Conservation (phyloP, 35 echinoderm and acorn worm genomes). For the Stichopus chloronotus region DNA sequence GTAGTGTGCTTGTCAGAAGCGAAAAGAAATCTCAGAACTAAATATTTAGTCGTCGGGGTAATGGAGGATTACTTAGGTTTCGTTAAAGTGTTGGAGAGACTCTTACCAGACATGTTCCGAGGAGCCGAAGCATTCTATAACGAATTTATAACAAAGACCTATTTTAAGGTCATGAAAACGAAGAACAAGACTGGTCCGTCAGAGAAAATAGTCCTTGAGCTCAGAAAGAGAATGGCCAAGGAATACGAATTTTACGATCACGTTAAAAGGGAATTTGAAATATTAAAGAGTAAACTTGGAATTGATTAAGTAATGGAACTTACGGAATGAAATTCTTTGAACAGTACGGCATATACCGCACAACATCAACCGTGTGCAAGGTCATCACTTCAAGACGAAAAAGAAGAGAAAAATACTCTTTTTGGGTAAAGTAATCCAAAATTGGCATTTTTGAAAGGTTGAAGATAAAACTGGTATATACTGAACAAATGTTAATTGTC, state of each 20-base stretch:
- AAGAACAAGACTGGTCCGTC: slow-evolving; percentile 48
- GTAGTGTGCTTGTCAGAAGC: not conserved
- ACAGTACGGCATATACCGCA: too few relatives aligned
- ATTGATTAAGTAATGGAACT: not conserved
- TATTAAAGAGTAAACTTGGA: slow-evolving; percentile 37
- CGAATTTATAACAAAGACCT: not conserved
- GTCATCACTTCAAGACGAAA: too few relatives aligned
- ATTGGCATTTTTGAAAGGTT: too few relatives aligned
- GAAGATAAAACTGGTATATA: too few relatives aligned
- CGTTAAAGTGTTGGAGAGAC: slow-evolving; percentile 28
- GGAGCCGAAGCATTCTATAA: slow-evolving; percentile 28
- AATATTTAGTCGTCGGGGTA: slow-evolving; percentile 49
- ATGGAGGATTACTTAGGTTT: slow-evolving; percentile 50
- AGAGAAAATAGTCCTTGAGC: not conserved
- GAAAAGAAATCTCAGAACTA: slow-evolving; percentile 32
- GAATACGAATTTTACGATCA: slow-evolving; percentile 44
- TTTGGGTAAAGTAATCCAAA: too few relatives aligned
- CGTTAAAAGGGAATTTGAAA: slow-evolving; percentile 19
- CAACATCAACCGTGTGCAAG: too few relatives aligned
- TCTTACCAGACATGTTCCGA: slow-evolving; percentile 39
- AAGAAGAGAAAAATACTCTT: too few relatives aligned
- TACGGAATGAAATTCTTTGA: too few relatives aligned
- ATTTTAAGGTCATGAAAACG: slow-evolving; percentile 47
- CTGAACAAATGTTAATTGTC: too few relatives aligned
- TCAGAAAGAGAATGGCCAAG: slow-evolving; percentile 22